A percentile compares a stretch with the other conserved stretches of the same genome.
phyloP scores from a whole-genome alignment of 1,140 invertebrate species.

The Watersipora subatra region DNA sequence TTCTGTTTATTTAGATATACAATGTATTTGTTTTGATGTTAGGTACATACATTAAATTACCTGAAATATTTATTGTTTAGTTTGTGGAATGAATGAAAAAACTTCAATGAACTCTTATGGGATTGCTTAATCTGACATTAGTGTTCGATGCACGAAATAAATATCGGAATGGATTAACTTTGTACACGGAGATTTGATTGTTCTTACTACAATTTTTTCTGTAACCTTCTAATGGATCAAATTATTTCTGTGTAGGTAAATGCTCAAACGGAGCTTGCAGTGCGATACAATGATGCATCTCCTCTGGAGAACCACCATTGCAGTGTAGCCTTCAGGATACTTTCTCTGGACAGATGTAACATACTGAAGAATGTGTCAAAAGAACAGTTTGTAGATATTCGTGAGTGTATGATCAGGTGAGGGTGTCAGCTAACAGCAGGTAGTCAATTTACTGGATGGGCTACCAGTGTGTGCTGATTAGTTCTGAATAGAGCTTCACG shows the following conservation, averaged over 20 bases:
- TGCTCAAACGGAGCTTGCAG: conserved; percentile 64
- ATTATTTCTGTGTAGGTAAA: conserved; percentile 51
- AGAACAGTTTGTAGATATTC: conserved; percentile 49
- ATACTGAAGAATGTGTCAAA: conserved; percentile 56
- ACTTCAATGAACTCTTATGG: neutral
- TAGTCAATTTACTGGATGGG: no score
- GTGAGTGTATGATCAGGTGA: conserved; percentile 61
- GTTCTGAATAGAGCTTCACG: no score
- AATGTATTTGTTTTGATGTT: no score
- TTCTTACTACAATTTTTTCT: neutral
- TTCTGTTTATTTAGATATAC: no score
- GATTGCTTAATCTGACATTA: neutral
- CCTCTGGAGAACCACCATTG: conserved; percentile 76
- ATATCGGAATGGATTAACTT: neutral
- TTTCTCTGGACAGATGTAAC: conserved; percentile 59
- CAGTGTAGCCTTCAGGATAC: conserved; percentile 63
- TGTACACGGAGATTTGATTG: neutral
- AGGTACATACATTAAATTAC: no score
- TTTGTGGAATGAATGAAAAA: neutral
- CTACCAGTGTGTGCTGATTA: no score
- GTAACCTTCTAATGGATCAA: neutral
- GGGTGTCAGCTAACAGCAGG: neutral
- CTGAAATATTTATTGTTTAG: neutral
- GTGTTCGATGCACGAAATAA: neutral
- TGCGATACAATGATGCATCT: conserved; percentile 73